phyloP scores from a whole-genome alignment of 2,888 invertebrate genomes.

The Rambutsinella grinnellia region DNA sequence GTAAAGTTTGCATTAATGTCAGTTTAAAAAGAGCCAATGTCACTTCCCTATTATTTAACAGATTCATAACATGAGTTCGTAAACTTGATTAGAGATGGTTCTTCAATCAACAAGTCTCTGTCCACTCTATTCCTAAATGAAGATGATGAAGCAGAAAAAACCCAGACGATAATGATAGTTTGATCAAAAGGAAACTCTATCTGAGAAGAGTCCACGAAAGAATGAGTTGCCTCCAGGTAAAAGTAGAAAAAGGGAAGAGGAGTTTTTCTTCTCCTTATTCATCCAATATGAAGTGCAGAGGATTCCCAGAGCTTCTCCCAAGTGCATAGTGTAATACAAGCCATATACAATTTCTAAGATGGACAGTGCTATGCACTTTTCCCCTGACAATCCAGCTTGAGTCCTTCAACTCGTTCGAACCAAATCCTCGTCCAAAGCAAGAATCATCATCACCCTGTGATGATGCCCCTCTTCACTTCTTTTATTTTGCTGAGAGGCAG shows the following conservation, averaged over 20 bases:
- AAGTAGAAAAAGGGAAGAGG: slow-evolving; percentile 25
- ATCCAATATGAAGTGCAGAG: no score
- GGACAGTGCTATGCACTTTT: not conserved
- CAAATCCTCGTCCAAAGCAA: no score
- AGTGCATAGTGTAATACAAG: no score
- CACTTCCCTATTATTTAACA: no score
- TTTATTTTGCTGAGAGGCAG: no score
- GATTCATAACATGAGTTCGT: not conserved
- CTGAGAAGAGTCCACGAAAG: not conserved
- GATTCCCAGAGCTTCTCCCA: slow-evolving; percentile 1
- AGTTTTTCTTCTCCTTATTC: slow-evolving; percentile 25
- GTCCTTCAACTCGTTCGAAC: no score
- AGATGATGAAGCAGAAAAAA: not conserved
- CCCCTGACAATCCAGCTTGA: no score
- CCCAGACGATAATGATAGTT: not conserved
- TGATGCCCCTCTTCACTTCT: no score
- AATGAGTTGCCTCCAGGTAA: slow-evolving; percentile 45
- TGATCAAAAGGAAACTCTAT: slow-evolving; percentile 11
- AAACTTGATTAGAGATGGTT: slow-evolving; percentile 6
- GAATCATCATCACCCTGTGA: no score
- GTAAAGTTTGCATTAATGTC: no score
- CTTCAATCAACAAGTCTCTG: slow-evolving; percentile 1
- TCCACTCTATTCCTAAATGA: no score
- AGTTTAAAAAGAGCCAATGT: no score
- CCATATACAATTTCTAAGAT: not conserved